Conservation (phyloP, 2,113 vertebrate species). For the Drymodes brunneopygia region DNA sequence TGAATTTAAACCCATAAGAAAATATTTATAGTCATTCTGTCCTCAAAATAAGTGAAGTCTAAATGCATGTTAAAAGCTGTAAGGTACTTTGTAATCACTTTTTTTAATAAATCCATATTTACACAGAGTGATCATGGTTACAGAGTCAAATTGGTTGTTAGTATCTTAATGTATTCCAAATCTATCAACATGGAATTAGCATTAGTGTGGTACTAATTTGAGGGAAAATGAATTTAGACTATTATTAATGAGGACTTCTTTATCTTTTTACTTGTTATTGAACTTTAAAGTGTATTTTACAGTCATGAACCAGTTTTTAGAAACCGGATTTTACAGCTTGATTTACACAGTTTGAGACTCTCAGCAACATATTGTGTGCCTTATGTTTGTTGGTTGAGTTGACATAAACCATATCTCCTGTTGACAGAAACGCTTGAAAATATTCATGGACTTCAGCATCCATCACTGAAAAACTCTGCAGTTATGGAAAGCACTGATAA, state of each 20-base stretch:
- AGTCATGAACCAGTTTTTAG: not conserved
- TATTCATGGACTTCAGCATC: conserved; percentile 44
- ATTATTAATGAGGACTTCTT: not conserved
- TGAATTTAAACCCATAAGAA: not conserved
- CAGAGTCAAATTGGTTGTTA: not conserved
- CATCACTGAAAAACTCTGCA: conserved; percentile 34
- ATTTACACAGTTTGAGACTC: conserved; percentile 6
- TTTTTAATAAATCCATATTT: not conserved
- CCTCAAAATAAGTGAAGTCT: not conserved
- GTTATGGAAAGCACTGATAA: conserved; percentile 56
- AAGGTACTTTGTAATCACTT: not conserved
- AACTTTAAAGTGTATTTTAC: not conserved
- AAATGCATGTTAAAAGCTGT: not conserved
- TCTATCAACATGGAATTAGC: not conserved
- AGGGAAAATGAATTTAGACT: not conserved
- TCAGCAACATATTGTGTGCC: conserved; percentile 41
- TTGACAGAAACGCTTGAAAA: conserved; percentile 49
- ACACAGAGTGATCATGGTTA: not conserved
- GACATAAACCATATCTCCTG: conserved; percentile 54
- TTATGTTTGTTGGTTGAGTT: conserved; percentile 57
- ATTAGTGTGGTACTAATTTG: not conserved
- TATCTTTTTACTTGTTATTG: not conserved
- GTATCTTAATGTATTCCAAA: not conserved
- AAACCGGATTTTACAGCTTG: not conserved
- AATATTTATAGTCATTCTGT: not conserved